phyloP scores from a whole-genome alignment of 1,140 invertebrate genomes.

The Drosophila quadrilineata region DNA sequence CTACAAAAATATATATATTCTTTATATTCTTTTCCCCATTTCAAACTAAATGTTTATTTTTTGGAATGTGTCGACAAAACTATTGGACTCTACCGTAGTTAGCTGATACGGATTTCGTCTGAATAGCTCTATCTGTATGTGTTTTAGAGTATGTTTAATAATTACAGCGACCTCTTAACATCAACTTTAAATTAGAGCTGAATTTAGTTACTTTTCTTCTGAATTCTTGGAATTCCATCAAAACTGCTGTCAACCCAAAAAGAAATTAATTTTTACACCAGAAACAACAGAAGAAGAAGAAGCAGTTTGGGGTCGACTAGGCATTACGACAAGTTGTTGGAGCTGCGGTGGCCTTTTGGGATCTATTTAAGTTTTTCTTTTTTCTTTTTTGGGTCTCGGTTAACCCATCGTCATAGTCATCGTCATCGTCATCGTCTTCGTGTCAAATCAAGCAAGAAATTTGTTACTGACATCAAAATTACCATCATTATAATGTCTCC shows the following conservation, averaged over 20 bases:
- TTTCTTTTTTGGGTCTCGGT: not conserved
- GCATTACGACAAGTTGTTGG: slow-evolving; percentile 10
- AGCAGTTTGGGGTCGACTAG: slow-evolving; percentile 10
- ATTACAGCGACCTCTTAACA: slow-evolving; percentile 30
- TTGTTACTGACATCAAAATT: slow-evolving; percentile 78
- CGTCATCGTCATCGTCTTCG: no score
- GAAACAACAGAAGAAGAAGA: slow-evolving; percentile 7
- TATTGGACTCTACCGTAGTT: no score
- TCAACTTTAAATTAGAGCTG: slow-evolving; percentile 58
- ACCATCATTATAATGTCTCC: slow-evolving; percentile 76
- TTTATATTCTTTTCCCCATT: no score
- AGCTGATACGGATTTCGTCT: no score
- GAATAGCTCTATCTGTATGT: no score
- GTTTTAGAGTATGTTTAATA: no score
- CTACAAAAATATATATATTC: no score
- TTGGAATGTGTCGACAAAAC: no score
- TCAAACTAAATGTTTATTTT: no score
- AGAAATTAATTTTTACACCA: slow-evolving; percentile 68
- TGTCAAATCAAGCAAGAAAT: slow-evolving; percentile 75
- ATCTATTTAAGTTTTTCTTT: no score
- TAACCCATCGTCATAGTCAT: no score
- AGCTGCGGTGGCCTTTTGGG: no score
- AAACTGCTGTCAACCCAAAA: slow-evolving; percentile 64
- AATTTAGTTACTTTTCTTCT: slow-evolving; percentile 14
- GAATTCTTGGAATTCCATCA: slow-evolving; percentile 66